These are phyloP conservation scores for Siphamia tubifer DNA, from an alignment of 2,113 vertebrate species.

Conservation along the genomic window DNA sequence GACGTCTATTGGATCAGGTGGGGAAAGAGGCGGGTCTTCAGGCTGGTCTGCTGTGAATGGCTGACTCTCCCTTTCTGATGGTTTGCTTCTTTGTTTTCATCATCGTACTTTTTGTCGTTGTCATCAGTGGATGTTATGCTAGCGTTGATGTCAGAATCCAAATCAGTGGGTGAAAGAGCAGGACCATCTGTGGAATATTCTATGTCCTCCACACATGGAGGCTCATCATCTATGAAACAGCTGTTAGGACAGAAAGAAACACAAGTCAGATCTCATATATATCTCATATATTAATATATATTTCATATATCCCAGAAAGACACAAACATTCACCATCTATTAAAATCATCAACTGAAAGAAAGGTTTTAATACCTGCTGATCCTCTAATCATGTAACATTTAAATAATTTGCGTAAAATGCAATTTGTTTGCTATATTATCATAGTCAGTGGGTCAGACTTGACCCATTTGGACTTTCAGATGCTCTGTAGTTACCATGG, in stretches of 20 bases:
- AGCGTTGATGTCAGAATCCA: slow-evolving; percentile 65
- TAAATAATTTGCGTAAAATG: no score
- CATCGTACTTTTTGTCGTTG: slow-evolving; percentile 23
- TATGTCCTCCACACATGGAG: slow-evolving; percentile 86
- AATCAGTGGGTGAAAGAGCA: slow-evolving; percentile 4
- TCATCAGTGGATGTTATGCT: slow-evolving; percentile 42
- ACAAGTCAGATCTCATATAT: no score
- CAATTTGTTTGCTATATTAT: no score
- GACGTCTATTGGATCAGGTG: slow-evolving; percentile 24
- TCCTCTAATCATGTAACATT: no score
- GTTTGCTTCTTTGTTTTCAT: neutral
- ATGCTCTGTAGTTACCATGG: no score
- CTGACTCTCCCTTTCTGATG: neutral
- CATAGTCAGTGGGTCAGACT: no score
- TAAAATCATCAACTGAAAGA: no score
- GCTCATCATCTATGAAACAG: slow-evolving; percentile 87
- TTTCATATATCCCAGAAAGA: no score
- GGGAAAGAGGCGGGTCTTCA: slow-evolving; percentile 25
- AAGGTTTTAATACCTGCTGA: no score
- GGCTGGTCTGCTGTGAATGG: neutral
- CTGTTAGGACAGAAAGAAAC: slow-evolving; percentile 49
- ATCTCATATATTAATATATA: no score
- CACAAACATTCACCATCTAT: no score
- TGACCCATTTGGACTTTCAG: no score
- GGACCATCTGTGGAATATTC: slow-evolving; percentile 80